A percentile compares a stretch with the other conserved stretches of the same genome.
phyloP scores from a whole-genome alignment of 2,888 invertebrate genomes.

The Agrotis exclamationis region DNA sequence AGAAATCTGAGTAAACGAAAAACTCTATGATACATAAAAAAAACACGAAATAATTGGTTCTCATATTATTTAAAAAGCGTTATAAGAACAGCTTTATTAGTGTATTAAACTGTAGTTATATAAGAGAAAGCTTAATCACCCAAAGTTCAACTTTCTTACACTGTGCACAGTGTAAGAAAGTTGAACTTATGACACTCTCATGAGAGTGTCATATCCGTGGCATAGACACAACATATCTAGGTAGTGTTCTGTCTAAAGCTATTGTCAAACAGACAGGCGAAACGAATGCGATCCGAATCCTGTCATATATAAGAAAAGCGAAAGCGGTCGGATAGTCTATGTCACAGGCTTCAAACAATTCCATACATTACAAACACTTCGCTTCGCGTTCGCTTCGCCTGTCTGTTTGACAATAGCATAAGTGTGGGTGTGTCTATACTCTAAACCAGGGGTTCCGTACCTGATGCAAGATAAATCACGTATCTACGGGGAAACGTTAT shows the following conservation, averaged over 20 bases:
- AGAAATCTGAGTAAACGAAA: background rate
- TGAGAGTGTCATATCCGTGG: background rate
- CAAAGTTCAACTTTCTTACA: conserved; percentile 29
- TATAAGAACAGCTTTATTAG: conserved; percentile 31
- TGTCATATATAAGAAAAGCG: too few species aligned
- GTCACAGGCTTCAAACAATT: too few species aligned
- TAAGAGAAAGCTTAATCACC: conserved; percentile 45
- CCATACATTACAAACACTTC: too few species aligned
- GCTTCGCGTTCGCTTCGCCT: too few species aligned
- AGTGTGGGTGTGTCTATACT: conserved; percentile 12
- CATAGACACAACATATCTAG: background rate
- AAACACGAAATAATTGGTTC: conserved; percentile 10
- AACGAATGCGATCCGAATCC: too few species aligned
- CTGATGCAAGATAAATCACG: conserved; percentile 52
- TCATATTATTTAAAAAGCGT: conserved; percentile 37
- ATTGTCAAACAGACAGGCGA: too few species aligned
- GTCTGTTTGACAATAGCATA: too few species aligned
- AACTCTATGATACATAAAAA: conserved; percentile 9
- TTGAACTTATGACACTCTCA: too few species aligned
- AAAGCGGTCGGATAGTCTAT: too few species aligned
- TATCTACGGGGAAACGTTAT: conserved; percentile 10
- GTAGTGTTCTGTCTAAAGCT: conserved; percentile 1
- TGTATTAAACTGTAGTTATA: conserved; percentile 41
- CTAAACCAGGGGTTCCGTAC: conserved; percentile 15
- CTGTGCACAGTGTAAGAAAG: conserved; percentile 24